phyloP scores from a whole-genome alignment of 2,797 vertebrate species.

The Neosalanx taihuensis region DNA sequence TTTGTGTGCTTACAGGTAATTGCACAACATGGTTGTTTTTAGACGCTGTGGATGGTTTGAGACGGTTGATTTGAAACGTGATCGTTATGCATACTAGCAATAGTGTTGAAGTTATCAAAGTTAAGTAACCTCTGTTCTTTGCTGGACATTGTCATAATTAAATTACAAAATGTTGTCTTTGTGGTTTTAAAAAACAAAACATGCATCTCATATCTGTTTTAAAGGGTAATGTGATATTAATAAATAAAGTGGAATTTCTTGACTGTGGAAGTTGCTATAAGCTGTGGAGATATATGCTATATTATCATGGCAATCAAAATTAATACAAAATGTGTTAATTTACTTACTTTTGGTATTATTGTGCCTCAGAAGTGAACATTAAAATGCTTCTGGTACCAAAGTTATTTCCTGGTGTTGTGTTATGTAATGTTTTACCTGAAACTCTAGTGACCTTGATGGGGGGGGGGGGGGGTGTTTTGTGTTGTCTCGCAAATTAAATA shows the following conservation, averaged over 20 bases:
- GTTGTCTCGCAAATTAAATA: no score
- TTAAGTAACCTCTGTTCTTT: constrained; percentile 16
- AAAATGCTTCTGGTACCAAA: constrained; percentile 33
- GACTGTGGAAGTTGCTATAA: constrained; percentile 54
- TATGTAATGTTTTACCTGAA: background rate
- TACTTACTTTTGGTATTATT: constrained; percentile 51
- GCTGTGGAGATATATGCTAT: constrained; percentile 21
- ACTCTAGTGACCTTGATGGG: no score
- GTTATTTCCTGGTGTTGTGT: constrained; percentile 7
- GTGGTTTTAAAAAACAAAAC: constrained; percentile 2
- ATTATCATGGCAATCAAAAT: constrained; percentile 24
- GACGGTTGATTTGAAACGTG: constrained; percentile 29
- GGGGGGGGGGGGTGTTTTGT: no score
- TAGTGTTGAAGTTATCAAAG: constrained; percentile 23
- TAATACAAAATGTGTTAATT: constrained; percentile 47
- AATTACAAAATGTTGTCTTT: constrained; percentile 23
- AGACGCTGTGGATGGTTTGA: constrained; percentile 35
- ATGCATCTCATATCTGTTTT: constrained; percentile 22
- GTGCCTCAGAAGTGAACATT: constrained; percentile 59
- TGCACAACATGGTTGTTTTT: constrained; percentile 41
- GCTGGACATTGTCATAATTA: constrained; percentile 24
- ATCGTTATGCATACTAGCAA: constrained; percentile 36
- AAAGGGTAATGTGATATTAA: constrained; percentile 38
- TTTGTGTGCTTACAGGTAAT: no score
- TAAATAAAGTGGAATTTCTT: constrained; percentile 40